Evolutionary conservation across 2,797 vertebrate genomes (phyloP), one percentile per base, ranked within the genome.

Genomic region (Sphenodon punctatus): DNA sequence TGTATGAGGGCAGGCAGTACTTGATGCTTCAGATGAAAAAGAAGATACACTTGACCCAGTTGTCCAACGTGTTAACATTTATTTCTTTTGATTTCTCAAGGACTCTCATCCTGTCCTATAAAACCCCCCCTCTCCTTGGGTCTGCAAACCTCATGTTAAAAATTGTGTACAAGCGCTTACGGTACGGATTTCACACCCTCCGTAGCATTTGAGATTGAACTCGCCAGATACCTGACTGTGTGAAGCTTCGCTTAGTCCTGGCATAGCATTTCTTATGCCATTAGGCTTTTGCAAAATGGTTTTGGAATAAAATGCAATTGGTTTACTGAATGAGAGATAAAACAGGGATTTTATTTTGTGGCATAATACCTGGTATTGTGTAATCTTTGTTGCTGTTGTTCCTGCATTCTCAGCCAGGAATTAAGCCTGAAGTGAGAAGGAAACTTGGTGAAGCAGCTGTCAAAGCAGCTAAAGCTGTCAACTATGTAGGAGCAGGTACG

Each of bases 381-480:
- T 39, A 27, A 17, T 78, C 1, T 69, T 72, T 43, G 79, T 17
- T 58, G 41, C 74, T 77, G 5, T 80, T 70, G 74, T 82, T 79
- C 36, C 38, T 34, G 60, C 30, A 7, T 89, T 86, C 60, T 9
- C 93, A 99, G 98, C 98, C 98, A 90, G 98, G 96, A 82, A 99
- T 99, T 88, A 97, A 96, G 85, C 91, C 97, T 19, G 97, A 98
- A 74, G 97, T 98, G 80, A 96, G 98, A 77, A 95, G 92, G 88
- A 97, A 95, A 71, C 97, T 99, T 3, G 98, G 98, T 72, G 98
- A 99, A 89, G 98, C 98, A 2, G 98, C 98, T 10, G 97, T 99
- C 32, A 96, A 86, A 94, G 98, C 98, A 64, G 98, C 98, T 27
- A 98, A 99, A 91, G 98, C 98, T 22, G 98, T 99, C 49, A 96